A percentile compares a stretch with the other conserved stretches of the same genome.
These are phyloP conservation scores for Pavo muticus DNA, from an alignment of 2,113 vertebrate species.

Conservation along the genomic window DNA sequence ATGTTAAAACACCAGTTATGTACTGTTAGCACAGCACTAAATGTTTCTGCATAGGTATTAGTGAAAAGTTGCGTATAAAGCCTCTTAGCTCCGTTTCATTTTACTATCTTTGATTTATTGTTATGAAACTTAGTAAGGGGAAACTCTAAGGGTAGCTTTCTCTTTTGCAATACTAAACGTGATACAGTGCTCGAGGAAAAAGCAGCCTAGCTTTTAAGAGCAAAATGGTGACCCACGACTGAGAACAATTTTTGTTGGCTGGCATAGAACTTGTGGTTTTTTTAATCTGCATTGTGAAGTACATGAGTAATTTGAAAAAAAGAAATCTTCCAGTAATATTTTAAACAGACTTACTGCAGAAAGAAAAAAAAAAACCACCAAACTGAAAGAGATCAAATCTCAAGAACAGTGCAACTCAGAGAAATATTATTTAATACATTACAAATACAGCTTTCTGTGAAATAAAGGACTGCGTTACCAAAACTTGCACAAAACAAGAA, in stretches of 20 bases:
- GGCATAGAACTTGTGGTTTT: background rate
- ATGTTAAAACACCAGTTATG: background rate
- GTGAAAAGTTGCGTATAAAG: background rate
- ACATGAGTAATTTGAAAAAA: background rate
- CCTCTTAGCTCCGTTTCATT: background rate
- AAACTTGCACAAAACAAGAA: background rate
- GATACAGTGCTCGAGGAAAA: background rate
- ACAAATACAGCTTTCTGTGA: background rate
- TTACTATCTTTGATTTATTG: background rate
- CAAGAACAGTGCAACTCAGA: background rate
- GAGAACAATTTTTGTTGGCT: conserved; percentile 4
- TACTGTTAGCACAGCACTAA: background rate
- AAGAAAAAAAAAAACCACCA: background rate
- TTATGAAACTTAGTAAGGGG: background rate
- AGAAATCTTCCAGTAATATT: background rate
- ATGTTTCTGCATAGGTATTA: background rate
- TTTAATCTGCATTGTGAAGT: conserved; percentile 17
- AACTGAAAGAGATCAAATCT: background rate
- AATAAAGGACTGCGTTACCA: background rate
- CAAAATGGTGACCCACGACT: background rate
- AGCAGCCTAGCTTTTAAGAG: background rate
- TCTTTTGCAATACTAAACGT: background rate
- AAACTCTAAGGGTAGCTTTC: background rate
- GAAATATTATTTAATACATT: conserved; percentile 4
- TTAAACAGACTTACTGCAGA: conserved; percentile 21